Conservation (phyloP, 2,797 vertebrate species). For the Trichosurus vulpecula region DNA sequence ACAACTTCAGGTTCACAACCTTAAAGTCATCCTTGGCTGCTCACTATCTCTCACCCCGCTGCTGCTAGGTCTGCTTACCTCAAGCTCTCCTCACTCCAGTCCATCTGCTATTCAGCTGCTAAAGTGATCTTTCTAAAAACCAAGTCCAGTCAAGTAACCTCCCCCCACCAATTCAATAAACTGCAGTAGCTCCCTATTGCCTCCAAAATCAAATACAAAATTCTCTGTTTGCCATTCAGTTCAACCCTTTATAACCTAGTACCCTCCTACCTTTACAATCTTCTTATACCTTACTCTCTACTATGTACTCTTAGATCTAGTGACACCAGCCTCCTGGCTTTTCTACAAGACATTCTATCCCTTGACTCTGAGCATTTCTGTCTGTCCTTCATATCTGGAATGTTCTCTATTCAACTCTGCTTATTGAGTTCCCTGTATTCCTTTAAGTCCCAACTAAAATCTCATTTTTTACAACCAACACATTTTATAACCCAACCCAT, state of each 20-base stretch:
- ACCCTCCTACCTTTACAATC: not conserved
- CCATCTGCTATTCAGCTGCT: not conserved
- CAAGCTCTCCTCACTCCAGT: not conserved
- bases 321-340: not conserved
- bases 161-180: not conserved
- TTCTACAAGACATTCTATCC: not conserved
- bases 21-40: not conserved
- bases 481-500: not conserved
- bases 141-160: not conserved
- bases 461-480: not conserved
- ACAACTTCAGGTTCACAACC: not conserved
- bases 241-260: not conserved
- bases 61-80: not conserved
- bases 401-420: not conserved
- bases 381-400: not conserved
- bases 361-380: not conserved
- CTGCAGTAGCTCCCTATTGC: not conserved
- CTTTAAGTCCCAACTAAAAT: not conserved
- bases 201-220: not conserved
- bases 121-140: not conserved
- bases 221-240: not conserved
- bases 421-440: not conserved
- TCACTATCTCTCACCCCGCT: not conserved
- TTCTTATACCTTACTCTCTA: not conserved
- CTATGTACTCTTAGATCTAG: not conserved